Evolutionary conservation across 2,113 vertebrate species (phyloP), one percentile per base, ranked within the genome.

Genomic region (Heterotis niloticus): DNA sequence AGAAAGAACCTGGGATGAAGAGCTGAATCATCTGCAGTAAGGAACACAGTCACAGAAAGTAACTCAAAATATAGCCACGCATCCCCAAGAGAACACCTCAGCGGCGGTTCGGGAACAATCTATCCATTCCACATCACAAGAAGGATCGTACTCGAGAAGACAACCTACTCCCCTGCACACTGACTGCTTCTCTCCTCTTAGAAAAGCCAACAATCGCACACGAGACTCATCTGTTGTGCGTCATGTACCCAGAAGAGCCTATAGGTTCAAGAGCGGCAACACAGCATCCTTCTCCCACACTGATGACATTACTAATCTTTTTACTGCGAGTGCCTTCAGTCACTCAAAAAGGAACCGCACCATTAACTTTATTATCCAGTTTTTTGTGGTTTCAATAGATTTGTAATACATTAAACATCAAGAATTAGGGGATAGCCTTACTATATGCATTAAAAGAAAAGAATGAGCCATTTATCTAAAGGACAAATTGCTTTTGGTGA

Each of bases 221-320:
- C 54, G n/a, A 54, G 23, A 23, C 69, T n/a, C 20, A 72, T 34
- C 10, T 13, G 51, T 72, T 72, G 69, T 54, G 20, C 54, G 54
- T 52, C 68, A 20, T 52, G 68, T 71, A 51, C 68, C 68, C 68
- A 71, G 52, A 71, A 29, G 52, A 51, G 52, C 23, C 29, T 51
- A 20, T 17, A 20, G 13, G 51, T 72, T 34, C 18, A 54, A 20
- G 29, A 70, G 7, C 7, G 34, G 18, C 34, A 44, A 34, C 28
- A 70, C 34, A 24, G 44, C n/a, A 5, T 23, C 51, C 54, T 51
- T 72, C 69, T 52, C 69, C 69, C 69, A 72, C 34, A 54, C 34
- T 52, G 44, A 54, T 72, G 69, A 72, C 69, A 72, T 51, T 52
- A 23, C 69, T 72, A 72, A n/a, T 51, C 69, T 52, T 54, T n/a